Percentiles rank a stretch among this genome's conserved stretches.
Evolutionary conservation across 2,888 invertebrate genomes (phyloP).

Genomic region (Pristionchus arcanus): DNA sequence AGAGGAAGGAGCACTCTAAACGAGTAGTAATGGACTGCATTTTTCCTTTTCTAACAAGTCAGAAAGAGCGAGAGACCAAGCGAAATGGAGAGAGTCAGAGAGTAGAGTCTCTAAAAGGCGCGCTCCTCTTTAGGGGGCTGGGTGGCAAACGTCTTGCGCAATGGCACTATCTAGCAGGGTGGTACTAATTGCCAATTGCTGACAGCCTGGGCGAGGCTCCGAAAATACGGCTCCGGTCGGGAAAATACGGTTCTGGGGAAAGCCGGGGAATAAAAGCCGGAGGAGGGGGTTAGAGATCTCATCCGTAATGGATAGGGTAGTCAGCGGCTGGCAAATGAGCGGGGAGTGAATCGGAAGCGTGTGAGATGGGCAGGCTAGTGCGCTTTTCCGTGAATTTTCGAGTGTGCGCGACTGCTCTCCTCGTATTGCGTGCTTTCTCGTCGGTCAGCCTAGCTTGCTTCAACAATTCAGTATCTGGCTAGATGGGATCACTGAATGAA

Average conservation of each 20-base stretch:
- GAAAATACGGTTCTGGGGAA: not conserved
- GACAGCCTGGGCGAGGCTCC: conserved; percentile 16
- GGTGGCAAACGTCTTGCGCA: conserved; percentile 11
- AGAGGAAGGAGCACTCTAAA: not conserved
- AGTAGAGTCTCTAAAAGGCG: not conserved
- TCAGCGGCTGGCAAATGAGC: not conserved
- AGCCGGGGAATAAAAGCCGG: not conserved
- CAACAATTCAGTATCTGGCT: not conserved
- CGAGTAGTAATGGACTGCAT: too few relatives aligned
- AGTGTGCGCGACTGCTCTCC: not conserved
- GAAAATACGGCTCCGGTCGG: not conserved
- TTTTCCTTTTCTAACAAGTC: not conserved
- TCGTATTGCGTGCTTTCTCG: not conserved
- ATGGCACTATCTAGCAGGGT: not conserved
- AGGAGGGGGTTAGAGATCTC: not conserved
- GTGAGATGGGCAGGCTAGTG: not conserved
- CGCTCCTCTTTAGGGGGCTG: not conserved
- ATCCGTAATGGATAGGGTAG: conserved; percentile 9
- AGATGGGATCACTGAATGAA: not conserved
- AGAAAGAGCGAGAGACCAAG: not conserved
- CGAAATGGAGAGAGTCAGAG: not conserved
- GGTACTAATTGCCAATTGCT: conserved; percentile 9
- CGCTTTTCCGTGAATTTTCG: conserved; percentile 42
- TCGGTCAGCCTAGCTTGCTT: not conserved
- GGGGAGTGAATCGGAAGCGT: conserved; percentile 26